Percentiles rank a stretch among this genome's conserved stretches.
phyloP scores from a whole-genome alignment of 2,888 invertebrate genomes.

The Dryocosmus kuriphilus region DNA sequence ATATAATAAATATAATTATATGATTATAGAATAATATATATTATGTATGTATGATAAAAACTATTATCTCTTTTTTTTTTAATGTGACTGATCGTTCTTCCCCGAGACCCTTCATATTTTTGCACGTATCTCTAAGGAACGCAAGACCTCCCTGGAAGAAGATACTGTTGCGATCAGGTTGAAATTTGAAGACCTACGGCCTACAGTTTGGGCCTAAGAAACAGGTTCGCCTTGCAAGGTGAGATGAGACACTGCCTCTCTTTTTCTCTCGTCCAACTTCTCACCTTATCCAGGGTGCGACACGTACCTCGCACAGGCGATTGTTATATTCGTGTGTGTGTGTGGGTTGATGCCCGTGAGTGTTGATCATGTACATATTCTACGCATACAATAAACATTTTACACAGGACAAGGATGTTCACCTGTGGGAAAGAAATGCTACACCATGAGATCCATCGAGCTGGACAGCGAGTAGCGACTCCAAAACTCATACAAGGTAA shows the following conservation, averaged over 20 bases:
- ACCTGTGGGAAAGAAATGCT: conserved; percentile 57
- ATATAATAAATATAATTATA: too few species aligned
- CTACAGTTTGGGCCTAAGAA: conserved; percentile 58
- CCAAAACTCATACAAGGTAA: conserved; percentile 64
- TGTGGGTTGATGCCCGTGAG: not conserved
- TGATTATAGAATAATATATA: too few species aligned
- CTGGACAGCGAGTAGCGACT: conserved; percentile 72
- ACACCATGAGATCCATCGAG: conserved; percentile 60
- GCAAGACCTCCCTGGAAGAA: not conserved
- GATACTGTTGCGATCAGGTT: conserved; percentile 40
- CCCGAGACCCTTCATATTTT: too few species aligned
- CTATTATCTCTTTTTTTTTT: too few species aligned
- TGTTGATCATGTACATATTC: not conserved
- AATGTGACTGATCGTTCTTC: too few species aligned
- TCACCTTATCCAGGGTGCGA: conserved; percentile 27
- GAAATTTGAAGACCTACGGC: conserved; percentile 59
- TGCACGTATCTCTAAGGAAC: not conserved
- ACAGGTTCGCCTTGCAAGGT: conserved; percentile 75
- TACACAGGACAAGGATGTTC: conserved; percentile 35
- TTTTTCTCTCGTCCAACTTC: conserved; percentile 44
- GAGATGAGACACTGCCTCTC: conserved; percentile 61
- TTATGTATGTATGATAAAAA: too few species aligned
- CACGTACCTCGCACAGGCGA: conserved; percentile 36
- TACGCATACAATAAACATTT: not conserved
- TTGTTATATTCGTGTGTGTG: not conserved